Conservation (phyloP, 2,797 vertebrate species). For the Dendrocincla fuliginosa region DNA sequence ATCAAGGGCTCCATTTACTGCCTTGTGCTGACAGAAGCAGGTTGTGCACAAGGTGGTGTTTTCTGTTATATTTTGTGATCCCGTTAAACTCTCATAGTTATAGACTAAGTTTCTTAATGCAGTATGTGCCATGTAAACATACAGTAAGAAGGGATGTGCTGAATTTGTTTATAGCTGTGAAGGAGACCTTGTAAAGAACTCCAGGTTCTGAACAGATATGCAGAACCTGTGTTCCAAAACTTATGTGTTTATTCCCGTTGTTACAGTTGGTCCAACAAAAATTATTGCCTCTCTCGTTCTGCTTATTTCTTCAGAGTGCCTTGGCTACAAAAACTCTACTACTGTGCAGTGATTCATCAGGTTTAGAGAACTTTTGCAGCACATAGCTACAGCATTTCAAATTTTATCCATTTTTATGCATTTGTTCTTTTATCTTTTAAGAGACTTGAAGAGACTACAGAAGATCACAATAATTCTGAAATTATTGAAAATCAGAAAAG, state of each 20-base stretch:
- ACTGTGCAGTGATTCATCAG: background rate
- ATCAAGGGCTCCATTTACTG: background rate
- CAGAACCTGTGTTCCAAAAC: background rate
- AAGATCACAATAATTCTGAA: conserved; percentile 55
- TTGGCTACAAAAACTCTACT: background rate
- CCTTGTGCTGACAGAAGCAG: background rate
- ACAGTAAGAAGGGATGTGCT: background rate
- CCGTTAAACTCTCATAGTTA: background rate
- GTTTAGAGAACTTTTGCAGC: background rate
- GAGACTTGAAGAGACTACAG: conserved; percentile 44
- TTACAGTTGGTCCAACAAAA: background rate
- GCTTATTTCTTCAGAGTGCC: background rate
- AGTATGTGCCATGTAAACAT: background rate
- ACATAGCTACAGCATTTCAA: background rate
- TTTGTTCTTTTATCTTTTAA: conserved; percentile 60
- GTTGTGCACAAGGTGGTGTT: background rate
- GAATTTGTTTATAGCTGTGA: background rate
- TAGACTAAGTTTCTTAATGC: background rate
- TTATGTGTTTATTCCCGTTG: background rate
- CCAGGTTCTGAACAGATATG: background rate
- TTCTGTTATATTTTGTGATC: background rate
- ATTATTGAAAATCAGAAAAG: conserved; percentile 35
- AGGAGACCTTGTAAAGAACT: background rate
- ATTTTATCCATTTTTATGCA: background rate
- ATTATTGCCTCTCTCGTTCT: background rate